Conservation (phyloP, 2,888 invertebrate genomes). For the Allacma fusca region DNA sequence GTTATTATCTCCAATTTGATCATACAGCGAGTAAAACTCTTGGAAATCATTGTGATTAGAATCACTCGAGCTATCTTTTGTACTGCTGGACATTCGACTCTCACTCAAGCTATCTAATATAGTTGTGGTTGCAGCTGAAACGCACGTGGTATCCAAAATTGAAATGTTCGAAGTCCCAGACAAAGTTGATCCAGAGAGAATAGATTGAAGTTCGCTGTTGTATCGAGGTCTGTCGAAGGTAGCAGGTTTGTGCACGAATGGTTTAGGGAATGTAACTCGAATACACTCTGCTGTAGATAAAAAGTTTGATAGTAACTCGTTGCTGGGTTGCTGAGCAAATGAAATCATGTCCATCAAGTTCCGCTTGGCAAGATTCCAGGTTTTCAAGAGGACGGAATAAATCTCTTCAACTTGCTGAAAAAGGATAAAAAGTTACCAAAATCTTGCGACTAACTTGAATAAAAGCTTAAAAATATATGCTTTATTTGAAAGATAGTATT, state of each 20-base stretch:
- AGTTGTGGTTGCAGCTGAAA: neutral
- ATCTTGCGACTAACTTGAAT: neutral
- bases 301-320: slow-evolving; percentile 23
- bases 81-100: neutral
- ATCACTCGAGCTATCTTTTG: neutral
- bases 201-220: neutral
- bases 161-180: neutral
- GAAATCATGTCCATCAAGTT: slow-evolving; percentile 28
- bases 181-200: neutral
- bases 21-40: neutral
- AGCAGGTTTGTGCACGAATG: neutral
- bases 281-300: slow-evolving; percentile 22
- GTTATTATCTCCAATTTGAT: neutral
- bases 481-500: neutral
- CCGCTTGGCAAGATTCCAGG: slow-evolving; percentile 16
- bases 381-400: slow-evolving; percentile 22
- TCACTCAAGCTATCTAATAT: neutral
- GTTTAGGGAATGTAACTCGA: slow-evolving; percentile 13
- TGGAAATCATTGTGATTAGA: neutral
- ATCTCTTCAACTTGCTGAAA: slow-evolving; percentile 32
- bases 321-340: neutral
- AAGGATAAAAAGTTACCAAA: neutral
- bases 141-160: neutral
- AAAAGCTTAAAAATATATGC: neutral
- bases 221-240: neutral